Conservation (phyloP, 2,113 vertebrate species). For the Sapayoa aenigma region DNA sequence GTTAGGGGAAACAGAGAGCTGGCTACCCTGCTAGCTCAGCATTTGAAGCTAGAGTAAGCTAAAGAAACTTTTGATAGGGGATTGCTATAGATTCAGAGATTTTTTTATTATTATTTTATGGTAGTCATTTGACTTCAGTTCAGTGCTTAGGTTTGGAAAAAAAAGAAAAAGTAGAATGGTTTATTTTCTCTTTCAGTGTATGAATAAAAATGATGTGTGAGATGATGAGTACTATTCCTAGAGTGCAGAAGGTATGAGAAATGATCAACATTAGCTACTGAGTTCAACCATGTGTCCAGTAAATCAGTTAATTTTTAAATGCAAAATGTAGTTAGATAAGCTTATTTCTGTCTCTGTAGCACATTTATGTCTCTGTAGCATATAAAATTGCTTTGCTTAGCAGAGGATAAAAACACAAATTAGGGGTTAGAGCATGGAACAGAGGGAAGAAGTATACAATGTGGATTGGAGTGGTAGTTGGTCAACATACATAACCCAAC, state of each 20-base stretch:
- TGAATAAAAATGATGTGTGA: slow-evolving; percentile 26
- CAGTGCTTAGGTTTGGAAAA: neutral
- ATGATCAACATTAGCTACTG: neutral
- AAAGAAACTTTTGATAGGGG: neutral
- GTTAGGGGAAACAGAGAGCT: neutral
- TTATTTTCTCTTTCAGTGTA: slow-evolving; percentile 11
- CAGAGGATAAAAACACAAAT: neutral
- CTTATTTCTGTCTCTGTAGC: neutral
- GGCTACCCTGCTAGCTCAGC: neutral
- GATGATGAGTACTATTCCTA: neutral
- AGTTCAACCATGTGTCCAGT: neutral
- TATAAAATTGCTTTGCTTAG: slow-evolving; percentile 1
- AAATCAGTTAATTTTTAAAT: slow-evolving; percentile 12
- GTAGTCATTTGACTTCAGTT: neutral
- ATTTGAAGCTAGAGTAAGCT: neutral
- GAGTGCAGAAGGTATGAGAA: neutral
- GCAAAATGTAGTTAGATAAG: neutral
- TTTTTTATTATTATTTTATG: neutral
- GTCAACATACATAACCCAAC: neutral
- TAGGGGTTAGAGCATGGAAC: neutral
- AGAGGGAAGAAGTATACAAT: neutral
- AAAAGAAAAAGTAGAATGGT: neutral
- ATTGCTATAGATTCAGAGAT: neutral
- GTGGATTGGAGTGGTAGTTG: neutral
- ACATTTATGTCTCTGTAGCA: neutral